These are phyloP conservation scores for Drosophila nr. medialis DNA, from an alignment of 2,888 invertebrate species.

Conservation along the genomic window DNA sequence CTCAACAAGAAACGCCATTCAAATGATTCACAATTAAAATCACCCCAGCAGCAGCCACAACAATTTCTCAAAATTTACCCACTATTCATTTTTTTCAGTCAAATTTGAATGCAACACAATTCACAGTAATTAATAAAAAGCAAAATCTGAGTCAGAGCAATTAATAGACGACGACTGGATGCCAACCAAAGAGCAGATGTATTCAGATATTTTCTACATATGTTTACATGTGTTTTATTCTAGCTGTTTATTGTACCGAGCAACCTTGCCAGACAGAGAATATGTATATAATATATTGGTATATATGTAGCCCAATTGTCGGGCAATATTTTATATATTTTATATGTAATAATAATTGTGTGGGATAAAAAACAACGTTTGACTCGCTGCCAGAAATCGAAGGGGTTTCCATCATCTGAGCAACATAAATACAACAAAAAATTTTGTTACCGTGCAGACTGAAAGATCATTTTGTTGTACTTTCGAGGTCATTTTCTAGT, in stretches of 20 bases:
- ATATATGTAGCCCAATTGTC: slow-evolving; percentile 18
- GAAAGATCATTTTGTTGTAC: not conserved
- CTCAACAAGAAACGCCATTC: slow-evolving; percentile 46
- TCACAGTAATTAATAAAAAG: slow-evolving; percentile 15
- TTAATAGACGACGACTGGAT: slow-evolving; percentile 33
- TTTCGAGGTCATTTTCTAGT: too few relatives aligned
- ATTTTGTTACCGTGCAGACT: not conserved
- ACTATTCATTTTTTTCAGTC: not conserved
- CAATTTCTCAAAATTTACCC: slow-evolving; percentile 30
- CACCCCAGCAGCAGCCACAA: slow-evolving; percentile 5
- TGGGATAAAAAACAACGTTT: slow-evolving; percentile 53
- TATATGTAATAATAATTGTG: slow-evolving; percentile 51
- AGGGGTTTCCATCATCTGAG: slow-evolving; percentile 39
- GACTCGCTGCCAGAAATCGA: slow-evolving; percentile 39
- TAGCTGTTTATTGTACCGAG: slow-evolving; percentile 39
- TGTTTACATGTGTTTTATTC: slow-evolving; percentile 59
- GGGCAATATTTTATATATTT: slow-evolving; percentile 66
- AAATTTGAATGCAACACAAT: slow-evolving; percentile 1
- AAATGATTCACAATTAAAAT: slow-evolving; percentile 50
- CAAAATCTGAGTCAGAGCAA: slow-evolving; percentile 45
- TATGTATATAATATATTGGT: slow-evolving; percentile 5
- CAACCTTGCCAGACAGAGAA: slow-evolving; percentile 51
- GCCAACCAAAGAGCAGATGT: slow-evolving; percentile 4
- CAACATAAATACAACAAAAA: slow-evolving; percentile 21
- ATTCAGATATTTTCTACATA: slow-evolving; percentile 39